phyloP scores from a whole-genome alignment of 2,888 invertebrate species.

The Drosophila multiciliata region DNA sequence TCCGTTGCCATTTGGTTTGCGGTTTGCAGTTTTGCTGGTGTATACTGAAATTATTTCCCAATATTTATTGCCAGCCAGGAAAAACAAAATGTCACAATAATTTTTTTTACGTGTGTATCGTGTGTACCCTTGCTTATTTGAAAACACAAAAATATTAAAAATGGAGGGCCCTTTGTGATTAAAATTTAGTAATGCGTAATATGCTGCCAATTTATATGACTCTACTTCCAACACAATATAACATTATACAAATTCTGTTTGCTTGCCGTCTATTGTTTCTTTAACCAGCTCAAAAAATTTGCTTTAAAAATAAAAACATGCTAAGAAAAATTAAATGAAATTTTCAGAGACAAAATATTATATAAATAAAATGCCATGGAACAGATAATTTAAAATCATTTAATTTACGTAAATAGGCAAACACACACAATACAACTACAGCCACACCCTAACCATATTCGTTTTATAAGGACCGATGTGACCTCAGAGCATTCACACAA shows the following conservation, averaged over 20 bases:
- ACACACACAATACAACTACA: slow-evolving; percentile 20
- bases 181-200: neutral
- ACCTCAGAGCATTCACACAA: slow-evolving; percentile 21
- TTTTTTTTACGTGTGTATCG: neutral
- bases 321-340: neutral
- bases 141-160: neutral
- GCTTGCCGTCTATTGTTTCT: neutral
- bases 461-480: slow-evolving; percentile 22
- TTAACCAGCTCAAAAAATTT: neutral
- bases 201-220: neutral
- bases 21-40: slow-evolving; percentile 14
- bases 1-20: slow-evolving; percentile 20
- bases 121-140: too few species aligned
- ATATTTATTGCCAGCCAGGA: slow-evolving; percentile 6
- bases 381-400: neutral
- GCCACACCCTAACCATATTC: slow-evolving; percentile 59
- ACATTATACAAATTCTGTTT: neutral
- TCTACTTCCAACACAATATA: neutral
- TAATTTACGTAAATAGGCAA: slow-evolving; percentile 1
- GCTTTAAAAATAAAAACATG: neutral
- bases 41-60: slow-evolving; percentile 6
- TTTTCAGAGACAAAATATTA: neutral
- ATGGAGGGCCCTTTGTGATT: neutral
- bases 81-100: neutral
- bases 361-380: neutral